Base-by-base conservation (phyloP, 1,140 invertebrate species). In the Sarcophaga peregrina region DNA sequence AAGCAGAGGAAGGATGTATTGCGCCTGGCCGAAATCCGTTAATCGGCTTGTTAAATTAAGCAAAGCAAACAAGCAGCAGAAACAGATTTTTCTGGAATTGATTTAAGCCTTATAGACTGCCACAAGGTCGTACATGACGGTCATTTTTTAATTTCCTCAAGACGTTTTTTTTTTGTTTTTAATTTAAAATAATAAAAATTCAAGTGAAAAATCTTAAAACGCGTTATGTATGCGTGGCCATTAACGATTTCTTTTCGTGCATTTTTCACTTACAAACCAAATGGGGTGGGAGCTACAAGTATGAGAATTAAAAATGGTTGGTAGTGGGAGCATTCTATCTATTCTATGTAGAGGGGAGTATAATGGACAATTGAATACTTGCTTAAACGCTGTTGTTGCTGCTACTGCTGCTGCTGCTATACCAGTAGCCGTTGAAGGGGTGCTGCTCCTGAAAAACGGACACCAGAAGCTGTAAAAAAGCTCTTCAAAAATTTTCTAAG, bases 191-290 rank as follows among this genome's bases (percentile, higher is more conserved):
- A 37, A 73, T 45, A 76, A 76, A 76, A 76, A 17, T 76, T 47
- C 50, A 25, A 78, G 25, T 37, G 25, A 17, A 78, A 78, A 20
- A 20, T 52, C 75, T 78, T 78, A 50, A 52, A 78, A 78, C 75
- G 75, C 75, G 75, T 78, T 78, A 78, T 78, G 17, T 50, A 52
- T 78, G 75, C 75, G 75, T 78, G 13, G 75, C 75, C 75, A 78
- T 78, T 78, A 78, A 78, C 75, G 75, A 78, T 78, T 78, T 78
- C 62, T 76, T 78, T 78, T 78, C 75, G 75, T 78, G 75, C 75
- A 78, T 78, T 78, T 78, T 78, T 78, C 48, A 78, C 50, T 78
- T 47, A 76, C 45, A 13, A 52, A 72, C 52, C 20, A 50, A 50
- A 9, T 20, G 73, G 47, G 75, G 75, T 48, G 11, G 13, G n/a